Evolutionary conservation across 2,888 invertebrate species (phyloP).

Genomic region (Ceratothoa steindachneri): DNA sequence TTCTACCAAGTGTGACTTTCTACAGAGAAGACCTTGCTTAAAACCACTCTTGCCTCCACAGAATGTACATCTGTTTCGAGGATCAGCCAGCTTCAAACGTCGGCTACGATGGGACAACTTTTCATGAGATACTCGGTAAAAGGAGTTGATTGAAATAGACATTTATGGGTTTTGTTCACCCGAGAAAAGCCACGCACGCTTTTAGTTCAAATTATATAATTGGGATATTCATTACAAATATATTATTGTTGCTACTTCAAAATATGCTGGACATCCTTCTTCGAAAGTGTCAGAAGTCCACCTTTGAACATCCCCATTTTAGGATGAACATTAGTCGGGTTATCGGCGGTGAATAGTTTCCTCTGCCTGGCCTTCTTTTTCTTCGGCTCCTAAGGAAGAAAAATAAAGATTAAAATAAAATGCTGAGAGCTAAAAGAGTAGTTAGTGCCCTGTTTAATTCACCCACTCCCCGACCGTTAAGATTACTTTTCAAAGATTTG

Average conservation of each 20-base stretch:
- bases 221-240: background rate
- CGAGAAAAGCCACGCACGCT: no score
- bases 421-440: no score
- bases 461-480: no score
- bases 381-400: no score
- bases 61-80: constrained; percentile 65
- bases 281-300: background rate
- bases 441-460: no score
- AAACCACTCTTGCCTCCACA: constrained; percentile 53
- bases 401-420: no score
- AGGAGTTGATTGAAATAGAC: background rate
- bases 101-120: constrained; percentile 65
- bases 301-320: background rate
- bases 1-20: no score
- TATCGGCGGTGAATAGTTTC: no score
- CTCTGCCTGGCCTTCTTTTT: background rate
- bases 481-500: no score
- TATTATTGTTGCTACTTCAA: background rate
- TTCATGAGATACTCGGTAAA: constrained; percentile 54
- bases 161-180: background rate
- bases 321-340: background rate
- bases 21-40: no score
- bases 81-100: constrained; percentile 61
- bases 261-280: background rate
- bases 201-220: no score